Percentiles rank a stretch among this genome's conserved stretches.
Conservation (phyloP, 2,797 vertebrate species). For the Prionace glauca region DNA sequence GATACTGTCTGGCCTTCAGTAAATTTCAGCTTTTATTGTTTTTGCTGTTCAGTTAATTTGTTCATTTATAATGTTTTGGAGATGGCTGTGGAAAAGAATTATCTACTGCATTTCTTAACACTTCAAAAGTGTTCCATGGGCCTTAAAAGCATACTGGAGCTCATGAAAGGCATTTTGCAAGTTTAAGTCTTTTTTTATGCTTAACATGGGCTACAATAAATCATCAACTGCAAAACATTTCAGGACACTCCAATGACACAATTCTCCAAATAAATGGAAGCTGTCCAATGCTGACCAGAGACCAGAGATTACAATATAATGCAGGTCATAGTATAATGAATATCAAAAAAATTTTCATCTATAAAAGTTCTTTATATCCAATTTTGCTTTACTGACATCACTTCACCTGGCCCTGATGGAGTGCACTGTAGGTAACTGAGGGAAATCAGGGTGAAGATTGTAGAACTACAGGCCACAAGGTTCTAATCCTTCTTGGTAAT, state of each 20-base stretch:
- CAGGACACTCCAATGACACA: neutral
- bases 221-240: neutral
- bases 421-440: neutral
- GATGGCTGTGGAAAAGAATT: neutral
- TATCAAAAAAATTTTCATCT: neutral
- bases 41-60: neutral
- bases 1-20: neutral
- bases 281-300: neutral
- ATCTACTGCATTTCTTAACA: neutral
- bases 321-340: neutral
- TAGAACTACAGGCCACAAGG: neutral
- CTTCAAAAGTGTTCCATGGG: neutral
- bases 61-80: neutral
- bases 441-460: neutral
- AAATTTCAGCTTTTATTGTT: neutral
- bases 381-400: neutral
- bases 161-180: neutral
- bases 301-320: neutral
- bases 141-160: neutral
- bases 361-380: neutral
- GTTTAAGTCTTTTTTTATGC: neutral
- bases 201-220: neutral
- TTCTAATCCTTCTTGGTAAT: neutral
- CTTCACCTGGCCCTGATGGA: neutral
- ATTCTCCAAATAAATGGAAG: neutral